Evolutionary conservation across 2,797 vertebrate genomes (phyloP).

Genomic region (Cheirogaleus major): DNA sequence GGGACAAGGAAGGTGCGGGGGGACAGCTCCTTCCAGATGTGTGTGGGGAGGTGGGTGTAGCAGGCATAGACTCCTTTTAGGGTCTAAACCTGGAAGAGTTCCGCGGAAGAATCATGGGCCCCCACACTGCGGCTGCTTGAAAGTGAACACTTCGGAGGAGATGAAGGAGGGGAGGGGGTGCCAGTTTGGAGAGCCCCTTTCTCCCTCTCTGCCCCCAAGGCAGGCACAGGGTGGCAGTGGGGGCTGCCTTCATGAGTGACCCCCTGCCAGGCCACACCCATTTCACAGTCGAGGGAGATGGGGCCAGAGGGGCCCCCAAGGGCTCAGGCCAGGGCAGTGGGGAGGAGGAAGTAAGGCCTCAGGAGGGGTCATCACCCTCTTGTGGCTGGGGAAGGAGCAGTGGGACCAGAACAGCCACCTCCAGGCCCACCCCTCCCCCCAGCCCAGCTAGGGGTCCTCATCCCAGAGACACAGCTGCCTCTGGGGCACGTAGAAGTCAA

Average conservation of each 20-base stretch:
- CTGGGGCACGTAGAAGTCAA: conserved; percentile 94
- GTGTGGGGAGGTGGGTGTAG: background rate
- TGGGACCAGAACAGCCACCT: background rate
- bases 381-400: background rate
- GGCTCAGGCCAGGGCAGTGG: background rate
- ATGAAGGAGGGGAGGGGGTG: background rate
- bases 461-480: conserved; percentile 98
- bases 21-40: background rate
- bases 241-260: background rate
- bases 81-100: background rate
- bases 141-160: background rate
- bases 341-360: conserved; percentile 43
- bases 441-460: conserved; percentile 90
- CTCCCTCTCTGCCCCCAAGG: background rate
- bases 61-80: background rate
- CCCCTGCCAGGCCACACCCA: background rate
- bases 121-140: conserved; percentile 36
- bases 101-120: background rate
- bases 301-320: background rate
- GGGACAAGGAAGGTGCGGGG: background rate
- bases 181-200: background rate
- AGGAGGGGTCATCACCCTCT: background rate
- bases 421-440: accelerated
- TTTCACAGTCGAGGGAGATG: conserved; percentile 28
- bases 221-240: background rate